Base-by-base conservation (phyloP, 2,888 invertebrate genomes). In the Elgonia sp. region DNA sequence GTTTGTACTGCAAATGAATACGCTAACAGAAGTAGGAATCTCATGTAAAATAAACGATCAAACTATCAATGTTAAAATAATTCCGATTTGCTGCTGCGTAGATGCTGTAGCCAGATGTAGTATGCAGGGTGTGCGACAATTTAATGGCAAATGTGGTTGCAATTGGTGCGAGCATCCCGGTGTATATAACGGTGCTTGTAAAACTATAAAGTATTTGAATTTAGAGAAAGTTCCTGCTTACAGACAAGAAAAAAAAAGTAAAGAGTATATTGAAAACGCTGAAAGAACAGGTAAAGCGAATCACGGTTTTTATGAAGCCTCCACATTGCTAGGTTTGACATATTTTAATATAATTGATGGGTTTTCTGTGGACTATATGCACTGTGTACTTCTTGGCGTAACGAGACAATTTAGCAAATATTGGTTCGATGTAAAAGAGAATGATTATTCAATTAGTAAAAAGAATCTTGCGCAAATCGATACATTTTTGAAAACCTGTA, bases 61-160 rank as follows among this genome's bases (percentile, higher is more conserved):
- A 42, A 6, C 0, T 46, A 20, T 67, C 1, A 67, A 46, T 20
- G 16, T 46, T 1, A 67, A 67, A 67, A 39, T 46, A 10, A 20
- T 67, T 20, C 42, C 46, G 1, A 55, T 55, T n/a, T 16, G 77
- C 16, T 77, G 77, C 20, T 77, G 77, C 85, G 60, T 80, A 0
- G 80, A 90, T 86, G 84, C 88, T 0, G 76, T 83, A 12, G 89
- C 86, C 7, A 70, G 89, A 18, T 75, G 88, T 6, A 55, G 57
- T 5, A 72, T 90, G 63, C 69, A 76, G 57, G 75, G 83, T 16
- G 50, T 85, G 0, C 21, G 16, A 4, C 86, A 79, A 40, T 89
- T 75, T 18, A 89, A 89, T 65, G 90, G 89, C 0, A 62, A 84
- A n/a, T 89, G 57, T 42, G 89, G 89, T 0, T 91, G 90, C 67